Base-by-base conservation (phyloP, 2,113 vertebrate genomes). In the Alligator sinensis region DNA sequence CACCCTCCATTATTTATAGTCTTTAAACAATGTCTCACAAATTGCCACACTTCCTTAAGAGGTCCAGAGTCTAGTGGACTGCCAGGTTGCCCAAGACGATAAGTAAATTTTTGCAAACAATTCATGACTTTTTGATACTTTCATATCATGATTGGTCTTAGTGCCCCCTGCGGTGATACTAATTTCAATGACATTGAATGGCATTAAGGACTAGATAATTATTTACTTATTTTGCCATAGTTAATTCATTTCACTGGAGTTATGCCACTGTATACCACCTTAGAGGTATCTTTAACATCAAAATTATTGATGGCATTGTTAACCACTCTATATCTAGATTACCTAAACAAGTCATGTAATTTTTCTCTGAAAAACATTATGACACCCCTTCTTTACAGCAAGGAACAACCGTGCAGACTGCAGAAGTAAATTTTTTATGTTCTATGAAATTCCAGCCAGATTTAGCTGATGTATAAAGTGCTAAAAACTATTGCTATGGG, bases 41-140 rank as follows among this genome's bases (percentile, higher is more conserved):
- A 22, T 92, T 82, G 81, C 28, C n/a, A 77, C 59, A 21, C 30
- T 34, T 25, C 28, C 70, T 83, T 78, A 59, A 80, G 25, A 75
- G 82, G 1, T 89, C 54, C n/a, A 90, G 66, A 57, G 93, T 18
- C 78, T 77, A 84, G 75, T 82, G 9, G 17, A 34, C 59, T 72
- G 82, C 21, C 47, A 0, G 28, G 3, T 30, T 62, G 22, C 54
- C 5, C 16, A 82, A 87, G n/a, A 5, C 66, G 58, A 79, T 80
- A 80, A 13, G 9, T 76, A 85, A 3, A 14, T 84, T 91, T 92
- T 86, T 38, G 19, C 24, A 27, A 74, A 58, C 79, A 84, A 75
- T 91, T 77, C 92, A 38, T 80, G 30, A 83, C 38, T 66, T 92
- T 95, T 89, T 76, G 3, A 66, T 87, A 59, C 74, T 89, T 91